These are phyloP conservation scores for Cebus imitator DNA, from an alignment of 2,113 vertebrate species.

Conservation along the genomic window DNA sequence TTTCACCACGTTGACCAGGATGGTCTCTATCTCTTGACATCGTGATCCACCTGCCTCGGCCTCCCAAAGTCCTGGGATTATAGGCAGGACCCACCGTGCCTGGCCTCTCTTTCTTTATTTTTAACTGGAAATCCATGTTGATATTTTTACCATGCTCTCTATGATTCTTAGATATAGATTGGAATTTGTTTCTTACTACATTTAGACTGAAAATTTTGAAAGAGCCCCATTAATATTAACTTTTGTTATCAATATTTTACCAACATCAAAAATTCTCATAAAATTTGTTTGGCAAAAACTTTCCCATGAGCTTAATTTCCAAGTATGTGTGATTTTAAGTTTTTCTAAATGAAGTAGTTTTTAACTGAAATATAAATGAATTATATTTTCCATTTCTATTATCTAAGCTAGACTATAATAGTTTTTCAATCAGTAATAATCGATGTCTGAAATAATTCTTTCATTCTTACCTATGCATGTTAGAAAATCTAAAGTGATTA, in stretches of 20 bases:
- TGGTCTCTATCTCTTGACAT: no score
- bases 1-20: no score
- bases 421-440: not conserved
- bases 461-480: not conserved
- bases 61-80: no score
- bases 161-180: not conserved
- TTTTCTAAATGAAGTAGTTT: not conserved
- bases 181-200: not conserved
- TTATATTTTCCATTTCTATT: not conserved
- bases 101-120: not conserved
- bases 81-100: fast-evolving
- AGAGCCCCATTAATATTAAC: not conserved
- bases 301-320: not conserved
- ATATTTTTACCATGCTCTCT: not conserved
- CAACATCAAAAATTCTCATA: not conserved
- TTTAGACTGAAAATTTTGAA: not conserved
- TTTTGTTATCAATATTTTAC: not conserved
- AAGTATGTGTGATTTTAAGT: not conserved
- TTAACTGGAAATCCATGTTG: not conserved
- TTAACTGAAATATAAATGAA: not conserved
- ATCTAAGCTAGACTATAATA: not conserved
- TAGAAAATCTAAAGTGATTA: not conserved
- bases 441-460: not conserved
- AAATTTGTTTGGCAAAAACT: not conserved
- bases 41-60: no score